Evolutionary conservation across 2,888 invertebrate genomes (phyloP).

Genomic region (Drosophila robusta): DNA sequence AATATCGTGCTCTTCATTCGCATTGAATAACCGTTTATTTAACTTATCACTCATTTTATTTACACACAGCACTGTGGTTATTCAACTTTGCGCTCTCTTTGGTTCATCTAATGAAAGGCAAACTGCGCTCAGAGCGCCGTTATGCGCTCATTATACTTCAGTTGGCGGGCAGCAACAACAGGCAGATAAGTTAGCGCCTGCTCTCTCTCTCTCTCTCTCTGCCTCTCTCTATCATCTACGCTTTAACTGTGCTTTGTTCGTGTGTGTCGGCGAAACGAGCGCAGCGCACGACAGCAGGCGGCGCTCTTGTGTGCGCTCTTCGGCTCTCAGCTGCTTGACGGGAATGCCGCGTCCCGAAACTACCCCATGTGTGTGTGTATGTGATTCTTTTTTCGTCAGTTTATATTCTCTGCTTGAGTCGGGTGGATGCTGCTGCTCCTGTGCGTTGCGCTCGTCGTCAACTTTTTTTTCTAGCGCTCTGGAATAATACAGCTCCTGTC

Average conservation of each 20-base stretch:
- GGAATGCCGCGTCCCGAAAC: constrained; percentile 1
- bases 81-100: constrained; percentile 1
- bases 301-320: constrained; percentile 4
- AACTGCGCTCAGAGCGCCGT: background rate
- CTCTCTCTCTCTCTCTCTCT: background rate
- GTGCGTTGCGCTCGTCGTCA: constrained; percentile 3
- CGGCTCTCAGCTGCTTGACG: constrained; percentile 7
- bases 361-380: background rate
- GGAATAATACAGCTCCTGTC: too few species aligned
- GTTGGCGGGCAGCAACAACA: background rate
- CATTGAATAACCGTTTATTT: background rate
- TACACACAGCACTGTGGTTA: background rate
- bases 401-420: constrained; percentile 12
- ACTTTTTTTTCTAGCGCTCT: background rate
- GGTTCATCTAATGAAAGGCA: background rate
- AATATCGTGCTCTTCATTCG: background rate
- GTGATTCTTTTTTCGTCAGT: constrained; percentile 7
- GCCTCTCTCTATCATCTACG: background rate
- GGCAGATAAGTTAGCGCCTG: background rate
- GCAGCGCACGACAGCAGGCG: background rate
- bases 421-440: constrained; percentile 14
- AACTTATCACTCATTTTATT: background rate
- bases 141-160: background rate
- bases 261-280: constrained; percentile 1
- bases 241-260: background rate